Conservation (phyloP, 2,888 invertebrate species). For the Schrankia costaestrigalis region DNA sequence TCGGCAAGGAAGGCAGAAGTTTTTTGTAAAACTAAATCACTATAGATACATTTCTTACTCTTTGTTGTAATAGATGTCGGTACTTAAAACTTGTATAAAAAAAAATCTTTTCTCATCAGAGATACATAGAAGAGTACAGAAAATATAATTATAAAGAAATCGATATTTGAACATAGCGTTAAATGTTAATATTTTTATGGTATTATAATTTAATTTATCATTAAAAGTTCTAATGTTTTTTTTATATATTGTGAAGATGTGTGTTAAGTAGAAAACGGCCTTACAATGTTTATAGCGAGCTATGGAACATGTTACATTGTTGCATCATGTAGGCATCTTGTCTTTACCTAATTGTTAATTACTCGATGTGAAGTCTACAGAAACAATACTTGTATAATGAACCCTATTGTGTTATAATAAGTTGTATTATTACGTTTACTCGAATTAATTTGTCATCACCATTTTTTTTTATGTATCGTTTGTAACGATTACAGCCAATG, state of each 20-base stretch:
- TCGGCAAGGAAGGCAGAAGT: slow-evolving; percentile 39
- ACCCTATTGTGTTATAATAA: slow-evolving; percentile 8
- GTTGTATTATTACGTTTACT: not conserved
- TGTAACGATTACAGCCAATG: slow-evolving; percentile 53
- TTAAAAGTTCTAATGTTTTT: slow-evolving; percentile 49
- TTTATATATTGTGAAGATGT: slow-evolving; percentile 44
- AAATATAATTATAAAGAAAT: slow-evolving; percentile 50
- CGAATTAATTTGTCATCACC: slow-evolving; percentile 7
- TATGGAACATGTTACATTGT: slow-evolving; percentile 33
- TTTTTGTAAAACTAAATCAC: slow-evolving; percentile 49
- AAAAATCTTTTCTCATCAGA: slow-evolving; percentile 46
- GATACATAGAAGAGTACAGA: slow-evolving; percentile 57
- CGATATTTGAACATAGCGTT: slow-evolving; percentile 59
- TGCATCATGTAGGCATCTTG: slow-evolving; percentile 27
- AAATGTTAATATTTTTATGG: slow-evolving; percentile 62
- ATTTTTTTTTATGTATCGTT: slow-evolving; percentile 33
- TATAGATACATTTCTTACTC: slow-evolving; percentile 41
- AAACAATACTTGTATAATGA: too few relatives aligned
- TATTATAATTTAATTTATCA: slow-evolving; percentile 40
- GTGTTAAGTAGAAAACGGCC: slow-evolving; percentile 51
- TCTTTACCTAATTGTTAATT: slow-evolving; percentile 14
- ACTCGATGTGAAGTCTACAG: slow-evolving; percentile 10
- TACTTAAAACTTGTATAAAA: slow-evolving; percentile 65
- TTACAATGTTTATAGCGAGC: slow-evolving; percentile 43
- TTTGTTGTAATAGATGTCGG: slow-evolving; percentile 60